Base-by-base conservation (phyloP, 1,140 invertebrate species). In the Bombus turneri region DNA sequence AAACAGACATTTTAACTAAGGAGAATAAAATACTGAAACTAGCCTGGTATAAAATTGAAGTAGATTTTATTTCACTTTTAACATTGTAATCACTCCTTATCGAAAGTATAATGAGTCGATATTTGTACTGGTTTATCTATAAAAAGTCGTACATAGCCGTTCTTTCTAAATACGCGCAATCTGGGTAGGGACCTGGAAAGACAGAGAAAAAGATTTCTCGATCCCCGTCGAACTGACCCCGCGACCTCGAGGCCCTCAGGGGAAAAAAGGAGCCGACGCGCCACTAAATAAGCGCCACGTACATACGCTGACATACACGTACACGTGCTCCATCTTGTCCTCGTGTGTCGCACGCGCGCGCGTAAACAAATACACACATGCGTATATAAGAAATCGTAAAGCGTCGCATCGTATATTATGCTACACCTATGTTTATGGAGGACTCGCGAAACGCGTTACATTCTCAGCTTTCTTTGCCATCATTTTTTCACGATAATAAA, bases 271-370 rank as follows among this genome's bases (percentile, higher is more conserved):
- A 83, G 87, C 90, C 91, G 91, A 92, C 90, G 86, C 80, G 84
- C 72, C 89, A 90, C 88, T 92, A 91, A 91, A 92, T 91, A 91
- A 91, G 86, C 87, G 85, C 69, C 87, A 73, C 74, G 75, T 43
- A 47, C 59, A 18, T 59, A 84, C 72, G 39, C 71, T 34, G 34
- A 53, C 47, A 53, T 53, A 64, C 69, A 64, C 53, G 15, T 28
- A 37, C 37, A 47, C 41, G 47, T 69, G n/a, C 34, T 25, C 9
- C 3, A 8, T n/a, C 66, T n/a, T 41, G 64, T 34, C 25, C 15
- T 28, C 15, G 22, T 28, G 43, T 78, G 39, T 88, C 39, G 43
- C 28, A 28, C 69, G 37, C 34, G 10, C 41, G 57, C 43, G 39
- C 43, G 31, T 37, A 80, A 78, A 73, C 69, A 75, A 73, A 79